Evolutionary conservation across 2,113 vertebrate genomes (phyloP), one percentile per base, ranked within the genome.

Genomic region (Phoenicopterus ruber): DNA sequence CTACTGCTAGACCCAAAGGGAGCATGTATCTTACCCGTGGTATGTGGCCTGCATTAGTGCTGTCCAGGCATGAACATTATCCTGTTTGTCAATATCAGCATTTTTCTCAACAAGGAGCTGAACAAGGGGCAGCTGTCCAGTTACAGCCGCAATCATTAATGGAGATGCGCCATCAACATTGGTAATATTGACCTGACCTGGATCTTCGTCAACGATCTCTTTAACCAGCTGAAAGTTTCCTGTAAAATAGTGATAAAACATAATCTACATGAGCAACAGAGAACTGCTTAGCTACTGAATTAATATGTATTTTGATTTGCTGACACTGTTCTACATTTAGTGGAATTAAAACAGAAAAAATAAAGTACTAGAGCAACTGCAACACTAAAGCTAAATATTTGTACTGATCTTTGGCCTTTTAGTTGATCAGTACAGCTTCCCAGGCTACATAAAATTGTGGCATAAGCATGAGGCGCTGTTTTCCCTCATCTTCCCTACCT

Each of bases 21-120:
- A 61, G 31, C 8, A 74, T 10, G 0, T 13, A n/a, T 79, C 97
- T 96, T 97, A 99, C 99, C 99, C 99, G 0, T 99, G 99, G 93
- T 99, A 99, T 0, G 99, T 99, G 69, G 99, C 99, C 95, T 99
- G 99, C 99, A 99, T 99, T 63, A 99, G 98, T 42, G 99, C 99
- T 1, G 99, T 99, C 99, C 99, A 99, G 44, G 99, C 99, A 10
- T 99, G 99, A 49, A 99, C 98, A 2, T 98, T 98, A 88, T 99
- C 99, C 89, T 99, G 99, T 88, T 99, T 99, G 97, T 99, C 98
- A 38, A 99, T 83, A 73, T 99, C 99, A 0, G 99, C 99, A 3
- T 97, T 98, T 95, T 98, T 99, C 87, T 99, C 99, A 96, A 99
- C 99, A 95, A 99, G 98, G 18, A 99, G 98, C 97, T 99, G 99